Base-by-base conservation (phyloP, 2,888 invertebrate species). In the Papilio gigon region DNA sequence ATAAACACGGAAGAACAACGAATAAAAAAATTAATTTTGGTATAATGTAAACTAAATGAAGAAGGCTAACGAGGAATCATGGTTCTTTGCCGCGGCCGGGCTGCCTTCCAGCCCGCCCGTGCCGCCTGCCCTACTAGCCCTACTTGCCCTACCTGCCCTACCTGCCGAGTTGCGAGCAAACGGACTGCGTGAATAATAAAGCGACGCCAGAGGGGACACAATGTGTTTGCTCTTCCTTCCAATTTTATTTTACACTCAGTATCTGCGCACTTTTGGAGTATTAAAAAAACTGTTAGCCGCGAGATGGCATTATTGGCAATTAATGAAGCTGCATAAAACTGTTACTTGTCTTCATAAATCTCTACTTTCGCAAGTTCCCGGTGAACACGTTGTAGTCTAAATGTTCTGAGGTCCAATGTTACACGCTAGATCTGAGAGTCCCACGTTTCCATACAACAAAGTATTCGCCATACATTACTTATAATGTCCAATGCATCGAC, bases 51-150 rank as follows among this genome's bases (percentile, higher is more conserved):
- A 44, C 17, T 27, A 27, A 53, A 53, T 53, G 20, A 53, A 53
- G 53, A n/a, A n/a, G 17, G 30, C 53, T 30, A 56, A 56, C 30
- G 53, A 30, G 30, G n/a, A 11, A 9, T 56, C 30, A 56, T 56
- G 30, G 4, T 4, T 12, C 11, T 4, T 6, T 12, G 9, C 22
- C 47, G 47, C 11, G 1, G 25, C 9, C 25, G 25, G 20, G n/a
- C 5, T n/a, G n/a, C 8, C 11, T n/a, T 14, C n/a, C 17, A 22
- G 14, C 8, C 50, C 50, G 44, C 14, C 22, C 22, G 33, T 14
- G 17, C n/a, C n/a, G 27, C 53, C 47, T 44, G 9, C 9, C 22
- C 47, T 25, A 14, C 4, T 14, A 4, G 44, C 1, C 20, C 42
- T 42, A 6, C 42, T 11, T 11, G 2, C 3, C 44, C 20, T 20